Conservation (phyloP, 2,888 invertebrate species). For the Caenorhabditis angaria region DNA sequence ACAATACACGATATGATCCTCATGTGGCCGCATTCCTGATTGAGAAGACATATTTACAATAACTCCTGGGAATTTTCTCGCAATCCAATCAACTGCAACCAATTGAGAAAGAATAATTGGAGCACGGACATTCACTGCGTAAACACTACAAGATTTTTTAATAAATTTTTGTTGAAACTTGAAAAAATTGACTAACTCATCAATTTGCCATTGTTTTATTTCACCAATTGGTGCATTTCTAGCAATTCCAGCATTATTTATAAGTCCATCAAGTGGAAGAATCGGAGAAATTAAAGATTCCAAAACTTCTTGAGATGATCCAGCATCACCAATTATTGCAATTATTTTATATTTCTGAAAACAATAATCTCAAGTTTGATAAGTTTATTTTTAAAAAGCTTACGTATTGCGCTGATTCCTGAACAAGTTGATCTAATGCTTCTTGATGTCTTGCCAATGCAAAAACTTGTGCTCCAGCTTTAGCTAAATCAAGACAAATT, state of each 20-base stretch:
- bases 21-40: slow-evolving; percentile 46
- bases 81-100: slow-evolving; percentile 38
- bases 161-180: neutral
- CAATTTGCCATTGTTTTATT: slow-evolving; percentile 42
- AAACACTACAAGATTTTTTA: slow-evolving; percentile 29
- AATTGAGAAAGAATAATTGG: slow-evolving; percentile 52
- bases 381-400: neutral
- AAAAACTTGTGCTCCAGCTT: slow-evolving; percentile 47
- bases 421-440: slow-evolving; percentile 32
- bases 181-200: slow-evolving; percentile 19
- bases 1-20: slow-evolving; percentile 55
- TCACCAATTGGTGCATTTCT: slow-evolving; percentile 37
- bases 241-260: slow-evolving; percentile 58
- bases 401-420: slow-evolving; percentile 15
- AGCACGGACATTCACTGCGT: slow-evolving; percentile 49
- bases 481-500: slow-evolving; percentile 40
- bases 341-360: slow-evolving; percentile 37
- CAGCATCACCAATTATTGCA: slow-evolving; percentile 50
- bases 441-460: slow-evolving; percentile 48
- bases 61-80: slow-evolving; percentile 34
- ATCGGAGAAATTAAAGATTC: slow-evolving; percentile 28
- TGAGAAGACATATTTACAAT: slow-evolving; percentile 59
- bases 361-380: neutral
- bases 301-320: slow-evolving; percentile 41
- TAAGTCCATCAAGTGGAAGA: slow-evolving; percentile 50